Evolutionary conservation across 2,113 vertebrate species (phyloP), one percentile per base, ranked within the genome.

Genomic region (Cyprinus carpio): DNA sequence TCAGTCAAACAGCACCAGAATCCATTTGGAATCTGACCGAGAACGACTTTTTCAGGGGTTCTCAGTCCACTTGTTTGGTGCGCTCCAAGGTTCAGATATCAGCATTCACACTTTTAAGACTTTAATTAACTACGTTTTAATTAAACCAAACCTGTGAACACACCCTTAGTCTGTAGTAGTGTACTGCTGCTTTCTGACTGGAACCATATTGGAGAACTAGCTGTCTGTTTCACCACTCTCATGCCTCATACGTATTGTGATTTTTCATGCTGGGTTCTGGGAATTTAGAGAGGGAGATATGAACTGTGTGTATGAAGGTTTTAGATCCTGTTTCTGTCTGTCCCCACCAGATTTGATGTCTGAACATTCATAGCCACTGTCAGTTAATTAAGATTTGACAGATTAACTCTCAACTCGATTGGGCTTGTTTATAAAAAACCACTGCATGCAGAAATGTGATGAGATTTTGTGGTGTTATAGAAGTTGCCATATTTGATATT

Each of bases 381-480:
- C 71, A 74, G 37, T 74, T 74, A 74, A 74, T 74, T 74, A 74
- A 74, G 40, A 54, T 76, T 76, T 54, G 46, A 76, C 46, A 6
- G 40, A 74, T 46, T 23, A 74, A 46, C n/a, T 15, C 40, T 74
- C 23, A 46, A 74, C 37, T 74, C 40, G 12, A 74, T 4, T 74
- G 6, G 12, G 37, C 37, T 25, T 7, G 40, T 46, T 74, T 74
- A 74, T 74, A 46, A 74, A 74, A 74, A 74, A 74, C 6, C 13
- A n/a, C 71, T 16, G 71, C 43, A 40, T 74, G 40, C n/a, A n/a
- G 71, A 74, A 46, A 25, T 25, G 23, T 16, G 71, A 74, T 74
- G 46, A 74, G 71, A 25, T n/a, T 74, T 74, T 46, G 23, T 74
- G 40, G 40, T 74, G 40, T 74, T 74, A 6, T n/a, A n/a, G 37